Evolutionary conservation across 1,140 invertebrate species (phyloP).

Genomic region (Homalodisca vitripennis): DNA sequence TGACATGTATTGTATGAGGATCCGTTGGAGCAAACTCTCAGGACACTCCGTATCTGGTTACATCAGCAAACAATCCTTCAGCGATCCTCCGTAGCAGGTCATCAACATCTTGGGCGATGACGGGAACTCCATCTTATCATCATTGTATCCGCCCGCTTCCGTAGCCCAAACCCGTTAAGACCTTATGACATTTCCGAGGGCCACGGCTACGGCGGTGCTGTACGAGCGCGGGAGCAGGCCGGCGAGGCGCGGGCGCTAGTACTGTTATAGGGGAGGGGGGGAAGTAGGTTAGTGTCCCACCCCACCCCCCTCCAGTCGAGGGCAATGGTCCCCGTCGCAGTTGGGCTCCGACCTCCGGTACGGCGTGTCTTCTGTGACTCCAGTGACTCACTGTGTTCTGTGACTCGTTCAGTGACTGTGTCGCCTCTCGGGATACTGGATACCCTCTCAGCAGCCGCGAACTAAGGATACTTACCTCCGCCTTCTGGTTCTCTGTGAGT

Average conservation of each 20-base stretch:
- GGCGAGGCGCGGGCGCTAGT: background rate
- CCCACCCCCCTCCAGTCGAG: background rate
- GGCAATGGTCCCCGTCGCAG: background rate
- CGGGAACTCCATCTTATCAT: no score
- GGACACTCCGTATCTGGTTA: no score
- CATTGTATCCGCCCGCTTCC: background rate
- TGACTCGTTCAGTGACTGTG: background rate
- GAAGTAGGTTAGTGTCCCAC: background rate
- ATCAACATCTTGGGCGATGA: no score
- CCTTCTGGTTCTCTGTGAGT: background rate
- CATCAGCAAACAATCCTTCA: no score
- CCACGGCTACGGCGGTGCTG: no score
- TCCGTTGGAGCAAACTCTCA: no score
- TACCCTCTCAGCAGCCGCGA: no score
- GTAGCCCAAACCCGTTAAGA: background rate
- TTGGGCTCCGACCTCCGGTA: background rate
- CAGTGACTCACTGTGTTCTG: background rate
- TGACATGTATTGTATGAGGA: no score
- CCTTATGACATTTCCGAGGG: background rate
- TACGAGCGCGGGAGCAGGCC: no score
- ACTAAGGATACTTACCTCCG: no score
- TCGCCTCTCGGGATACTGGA: no score
- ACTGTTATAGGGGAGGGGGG: background rate
- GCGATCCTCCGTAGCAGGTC: no score
- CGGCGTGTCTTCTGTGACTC: background rate